phyloP scores from a whole-genome alignment of 1,140 invertebrate species.

The Brachionus koreanus region DNA sequence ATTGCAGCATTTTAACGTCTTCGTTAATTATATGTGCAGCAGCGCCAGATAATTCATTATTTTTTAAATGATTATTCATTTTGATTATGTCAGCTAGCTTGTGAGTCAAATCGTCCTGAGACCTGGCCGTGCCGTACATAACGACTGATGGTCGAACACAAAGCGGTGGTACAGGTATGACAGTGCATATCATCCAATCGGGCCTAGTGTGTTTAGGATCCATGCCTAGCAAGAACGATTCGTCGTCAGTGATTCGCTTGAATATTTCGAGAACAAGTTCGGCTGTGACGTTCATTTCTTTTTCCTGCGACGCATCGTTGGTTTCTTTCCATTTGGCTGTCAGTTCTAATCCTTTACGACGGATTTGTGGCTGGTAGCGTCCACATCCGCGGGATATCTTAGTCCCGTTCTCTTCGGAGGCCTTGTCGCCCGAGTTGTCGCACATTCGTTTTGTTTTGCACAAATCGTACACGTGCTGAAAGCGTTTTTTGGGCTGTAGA shows the following conservation, averaged over 20 bases:
- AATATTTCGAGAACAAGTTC: slow-evolving; percentile 94
- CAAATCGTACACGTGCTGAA: slow-evolving; percentile 92
- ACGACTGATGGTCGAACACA: slow-evolving; percentile 89
- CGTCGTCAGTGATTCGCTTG: slow-evolving; percentile 93
- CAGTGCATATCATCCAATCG: slow-evolving; percentile 98
- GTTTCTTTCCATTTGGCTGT: slow-evolving; percentile 94
- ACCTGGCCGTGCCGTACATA: slow-evolving; percentile 92
- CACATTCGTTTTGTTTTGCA: slow-evolving; percentile 98
- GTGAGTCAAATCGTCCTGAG: slow-evolving; percentile 94
- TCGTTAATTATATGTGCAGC: slow-evolving; percentile 92
- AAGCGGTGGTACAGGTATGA: slow-evolving; percentile 91
- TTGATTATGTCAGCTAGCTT: slow-evolving; percentile 98
- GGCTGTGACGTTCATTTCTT: slow-evolving; percentile 84
- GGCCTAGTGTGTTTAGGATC: slow-evolving; percentile 90
- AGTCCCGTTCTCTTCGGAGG: slow-evolving; percentile 53
- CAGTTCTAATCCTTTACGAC: slow-evolving; percentile 81
- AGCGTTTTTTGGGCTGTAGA: slow-evolving; percentile 86
- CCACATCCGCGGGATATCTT: slow-evolving; percentile 88
- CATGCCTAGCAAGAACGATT: slow-evolving; percentile 90
- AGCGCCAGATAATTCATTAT: slow-evolving; percentile 91
- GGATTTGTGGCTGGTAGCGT: slow-evolving; percentile 87
- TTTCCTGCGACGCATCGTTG: slow-evolving; percentile 67
- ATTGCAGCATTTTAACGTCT: slow-evolving; percentile 96
- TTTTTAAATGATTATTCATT: slow-evolving; percentile 86
- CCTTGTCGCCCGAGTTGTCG: slow-evolving; percentile 62